Base-by-base conservation (phyloP, 1,140 invertebrate genomes). In the Zaprionus lachaisei region DNA sequence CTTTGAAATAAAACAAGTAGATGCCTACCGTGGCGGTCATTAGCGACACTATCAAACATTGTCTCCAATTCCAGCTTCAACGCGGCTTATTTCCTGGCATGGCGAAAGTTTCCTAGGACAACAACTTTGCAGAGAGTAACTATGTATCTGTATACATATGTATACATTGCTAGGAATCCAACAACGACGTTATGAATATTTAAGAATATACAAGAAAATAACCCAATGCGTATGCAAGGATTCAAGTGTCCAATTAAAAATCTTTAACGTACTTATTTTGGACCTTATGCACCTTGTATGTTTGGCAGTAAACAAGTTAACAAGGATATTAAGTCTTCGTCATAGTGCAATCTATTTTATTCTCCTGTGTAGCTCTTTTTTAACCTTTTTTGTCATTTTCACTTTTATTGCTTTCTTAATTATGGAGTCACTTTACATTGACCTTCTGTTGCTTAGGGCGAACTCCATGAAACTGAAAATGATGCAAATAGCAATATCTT, bases 391-490 rank as follows among this genome's bases (percentile, higher is more conserved):
- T 63, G 56, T 57, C 47, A 57, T 54, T 54, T 34, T 73, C 74
- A 78, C 72, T 87, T 84, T 83, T 81, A 89, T 77, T 89, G 72
- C 75, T 81, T 81, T 69, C 74, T 81, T 87, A 87, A 87, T 87
- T 89, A 87, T 87, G 84, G 72, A 89, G 84, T 89, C 84, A 77
- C 65, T 83, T 89, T 76, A 83, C 84, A 87, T 83, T 83, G 84
- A 87, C 84, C 83, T 51, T n/a, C 47, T 74, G 80, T 67, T 73
- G 66, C 54, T 72, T 67, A 63, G 64, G 57, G 38, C 28, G 66
- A 66, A 72, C 77, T 57, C 64, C 70, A 74, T 80, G 70, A 77
- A 86, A 61, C 72, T 73, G 56, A 73, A 73, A 86, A 77, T 67
- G 83, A 80, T 87, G 77, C 80, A 86, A 86, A 87, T 83, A 83